Conservation (phyloP, 2,113 vertebrate species). For the Corythoichthys intestinalis region DNA sequence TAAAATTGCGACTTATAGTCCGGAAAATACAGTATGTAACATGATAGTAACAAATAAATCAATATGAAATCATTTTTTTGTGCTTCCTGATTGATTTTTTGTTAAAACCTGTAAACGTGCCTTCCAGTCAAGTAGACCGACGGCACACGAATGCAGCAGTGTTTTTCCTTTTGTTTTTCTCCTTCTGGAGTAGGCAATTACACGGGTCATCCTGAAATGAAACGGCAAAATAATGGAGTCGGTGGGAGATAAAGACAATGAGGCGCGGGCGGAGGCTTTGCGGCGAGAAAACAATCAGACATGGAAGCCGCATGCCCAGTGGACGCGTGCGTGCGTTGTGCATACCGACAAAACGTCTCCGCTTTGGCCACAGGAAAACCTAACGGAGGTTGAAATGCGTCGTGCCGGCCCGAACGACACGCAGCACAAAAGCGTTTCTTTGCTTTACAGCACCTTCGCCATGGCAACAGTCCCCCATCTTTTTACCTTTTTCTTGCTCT, state of each 20-base stretch:
- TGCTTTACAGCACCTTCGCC: neutral
- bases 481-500: neutral
- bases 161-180: conserved; percentile 13
- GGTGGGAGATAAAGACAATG: conserved; percentile 9
- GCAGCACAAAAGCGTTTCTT: too few species aligned
- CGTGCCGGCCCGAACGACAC: too few species aligned
- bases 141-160: neutral
- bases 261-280: neutral
- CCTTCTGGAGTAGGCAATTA: conserved; percentile 40
- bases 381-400: too few species aligned
- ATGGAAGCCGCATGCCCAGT: conserved; percentile 6
- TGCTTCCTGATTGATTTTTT: too few species aligned
- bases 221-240: conserved; percentile 51
- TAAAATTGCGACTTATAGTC: too few species aligned
- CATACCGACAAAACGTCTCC: neutral
- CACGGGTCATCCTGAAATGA: conserved; percentile 41
- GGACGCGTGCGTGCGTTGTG: neutral
- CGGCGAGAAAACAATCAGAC: conserved; percentile 11
- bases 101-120: too few species aligned
- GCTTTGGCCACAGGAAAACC: too few species aligned
- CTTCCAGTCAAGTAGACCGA: neutral
- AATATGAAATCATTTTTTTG: too few species aligned
- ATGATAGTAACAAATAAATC: too few species aligned
- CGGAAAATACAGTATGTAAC: too few species aligned
- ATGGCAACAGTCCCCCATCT: neutral